phyloP scores from a whole-genome alignment of 2,113 vertebrate genomes.

The Mastomys natalensis region DNA sequence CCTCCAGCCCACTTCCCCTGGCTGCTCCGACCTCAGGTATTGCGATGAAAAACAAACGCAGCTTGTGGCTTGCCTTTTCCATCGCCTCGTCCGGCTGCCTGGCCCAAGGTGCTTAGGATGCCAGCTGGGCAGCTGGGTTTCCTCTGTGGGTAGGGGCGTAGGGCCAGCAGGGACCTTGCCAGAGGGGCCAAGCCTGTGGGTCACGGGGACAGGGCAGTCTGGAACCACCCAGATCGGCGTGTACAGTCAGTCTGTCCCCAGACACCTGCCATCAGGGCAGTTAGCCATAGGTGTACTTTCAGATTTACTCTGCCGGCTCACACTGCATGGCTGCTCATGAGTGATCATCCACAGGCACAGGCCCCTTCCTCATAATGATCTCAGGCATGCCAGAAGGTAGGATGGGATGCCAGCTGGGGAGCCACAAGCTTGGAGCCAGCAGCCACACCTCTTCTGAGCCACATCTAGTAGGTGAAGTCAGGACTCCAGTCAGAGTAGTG shows the following conservation, averaged over 20 bases:
- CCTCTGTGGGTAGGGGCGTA: constrained; percentile 62
- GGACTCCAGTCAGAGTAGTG: background rate
- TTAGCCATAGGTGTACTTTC: background rate
- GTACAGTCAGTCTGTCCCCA: background rate
- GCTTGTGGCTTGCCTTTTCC: constrained; percentile 74
- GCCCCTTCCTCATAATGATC: background rate
- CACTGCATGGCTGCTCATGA: background rate
- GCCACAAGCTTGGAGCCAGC: background rate
- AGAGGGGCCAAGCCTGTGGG: constrained; percentile 46
- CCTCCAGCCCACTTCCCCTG: constrained; percentile 77
- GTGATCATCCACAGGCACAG: background rate
- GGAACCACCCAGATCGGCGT: constrained; percentile 51
- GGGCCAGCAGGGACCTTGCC: constrained; percentile 49
- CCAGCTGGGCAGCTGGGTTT: constrained; percentile 77
- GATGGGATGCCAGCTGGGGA: background rate
- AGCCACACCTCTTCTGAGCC: background rate
- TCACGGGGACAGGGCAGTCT: constrained; percentile 21
- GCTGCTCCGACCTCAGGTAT: constrained; percentile 76
- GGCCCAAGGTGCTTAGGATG: constrained; percentile 52
- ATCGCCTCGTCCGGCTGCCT: constrained; percentile 61
- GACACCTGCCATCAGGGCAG: constrained; percentile 30
- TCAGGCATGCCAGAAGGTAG: background rate
- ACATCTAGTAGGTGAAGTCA: background rate
- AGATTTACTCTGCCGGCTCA: background rate
- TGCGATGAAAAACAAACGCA: constrained; percentile 75